Conservation (phyloP, 2,888 invertebrate species). For the Eudemis profundana region DNA sequence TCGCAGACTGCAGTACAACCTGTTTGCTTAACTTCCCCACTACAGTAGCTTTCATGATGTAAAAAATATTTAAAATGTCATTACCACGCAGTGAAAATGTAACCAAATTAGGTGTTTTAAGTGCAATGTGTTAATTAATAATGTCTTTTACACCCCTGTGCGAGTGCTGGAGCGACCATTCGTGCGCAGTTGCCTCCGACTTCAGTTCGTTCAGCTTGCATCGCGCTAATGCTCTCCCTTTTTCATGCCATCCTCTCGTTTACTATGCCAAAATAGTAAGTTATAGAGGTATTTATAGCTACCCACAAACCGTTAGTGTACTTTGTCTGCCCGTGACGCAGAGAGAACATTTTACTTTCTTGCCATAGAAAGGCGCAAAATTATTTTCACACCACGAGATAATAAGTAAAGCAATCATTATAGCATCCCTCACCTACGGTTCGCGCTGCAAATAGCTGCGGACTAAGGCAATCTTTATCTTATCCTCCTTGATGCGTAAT, state of each 20-base stretch:
- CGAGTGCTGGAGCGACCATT: neutral
- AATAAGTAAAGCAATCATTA: too few relatives aligned
- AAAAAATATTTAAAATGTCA: neutral
- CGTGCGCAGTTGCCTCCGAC: neutral
- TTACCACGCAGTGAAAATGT: neutral
- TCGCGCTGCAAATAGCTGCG: too few relatives aligned
- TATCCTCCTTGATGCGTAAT: too few relatives aligned
- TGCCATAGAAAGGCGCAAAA: too few relatives aligned
- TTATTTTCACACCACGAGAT: too few relatives aligned
- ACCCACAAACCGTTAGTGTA: too few relatives aligned
- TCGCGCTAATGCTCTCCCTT: slow-evolving; percentile 53
- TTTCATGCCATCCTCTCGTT: slow-evolving; percentile 63
- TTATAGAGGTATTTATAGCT: slow-evolving; percentile 25
- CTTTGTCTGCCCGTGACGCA: too few relatives aligned
- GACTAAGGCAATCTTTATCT: too few relatives aligned
- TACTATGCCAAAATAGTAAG: slow-evolving; percentile 71
- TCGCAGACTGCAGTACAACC: too few relatives aligned
- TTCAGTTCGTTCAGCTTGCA: slow-evolving; percentile 37
- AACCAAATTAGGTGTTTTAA: slow-evolving; percentile 1
- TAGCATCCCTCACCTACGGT: too few relatives aligned
- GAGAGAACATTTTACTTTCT: too few relatives aligned
- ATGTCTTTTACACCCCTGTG: slow-evolving; percentile 9
- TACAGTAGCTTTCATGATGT: neutral
- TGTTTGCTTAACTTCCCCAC: too few relatives aligned
- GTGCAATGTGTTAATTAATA: neutral